Conservation (phyloP, 2,888 invertebrate species). For the Netelia virgata region DNA sequence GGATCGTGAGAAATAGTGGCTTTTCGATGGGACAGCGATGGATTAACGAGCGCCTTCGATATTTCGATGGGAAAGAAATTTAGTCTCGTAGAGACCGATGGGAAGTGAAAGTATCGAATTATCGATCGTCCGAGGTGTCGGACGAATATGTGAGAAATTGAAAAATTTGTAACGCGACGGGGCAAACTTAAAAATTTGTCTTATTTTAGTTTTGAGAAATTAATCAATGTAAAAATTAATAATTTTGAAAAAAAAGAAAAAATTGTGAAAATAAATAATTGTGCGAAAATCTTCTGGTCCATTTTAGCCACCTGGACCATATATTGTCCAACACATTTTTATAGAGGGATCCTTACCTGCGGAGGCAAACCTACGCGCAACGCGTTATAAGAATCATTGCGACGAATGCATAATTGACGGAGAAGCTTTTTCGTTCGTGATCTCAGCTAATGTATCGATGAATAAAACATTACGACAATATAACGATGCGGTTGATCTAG, state of each 20-base stretch:
- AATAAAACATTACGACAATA: constrained; percentile 42
- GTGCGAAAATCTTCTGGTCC: too few relatives aligned
- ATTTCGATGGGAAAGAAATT: too few relatives aligned
- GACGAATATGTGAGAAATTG: too few relatives aligned
- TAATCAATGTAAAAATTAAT: too few relatives aligned
- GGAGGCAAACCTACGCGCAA: constrained; percentile 27
- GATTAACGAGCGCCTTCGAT: neutral
- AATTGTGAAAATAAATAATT: too few relatives aligned
- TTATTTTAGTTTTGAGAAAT: too few relatives aligned
- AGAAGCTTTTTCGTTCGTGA: constrained; percentile 40
- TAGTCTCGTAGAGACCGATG: too few relatives aligned
- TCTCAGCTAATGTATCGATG: constrained; percentile 42
- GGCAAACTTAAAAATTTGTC: too few relatives aligned
- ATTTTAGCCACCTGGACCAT: too few relatives aligned
- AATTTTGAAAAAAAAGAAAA: neutral
- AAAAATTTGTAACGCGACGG: too few relatives aligned
- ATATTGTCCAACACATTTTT: neutral
- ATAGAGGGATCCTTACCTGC: neutral
- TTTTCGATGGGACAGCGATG: neutral
- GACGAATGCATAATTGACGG: neutral
- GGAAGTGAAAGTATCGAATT: too few relatives aligned
- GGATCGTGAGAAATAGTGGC: constrained; percentile 35
- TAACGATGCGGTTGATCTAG: neutral
- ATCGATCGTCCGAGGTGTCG: too few relatives aligned
- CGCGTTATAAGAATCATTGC: constrained; percentile 21